Evolutionary conservation across 2,888 invertebrate genomes (phyloP), one percentile per base, ranked within the genome.

Genomic region (Anthophora plumipes): DNA sequence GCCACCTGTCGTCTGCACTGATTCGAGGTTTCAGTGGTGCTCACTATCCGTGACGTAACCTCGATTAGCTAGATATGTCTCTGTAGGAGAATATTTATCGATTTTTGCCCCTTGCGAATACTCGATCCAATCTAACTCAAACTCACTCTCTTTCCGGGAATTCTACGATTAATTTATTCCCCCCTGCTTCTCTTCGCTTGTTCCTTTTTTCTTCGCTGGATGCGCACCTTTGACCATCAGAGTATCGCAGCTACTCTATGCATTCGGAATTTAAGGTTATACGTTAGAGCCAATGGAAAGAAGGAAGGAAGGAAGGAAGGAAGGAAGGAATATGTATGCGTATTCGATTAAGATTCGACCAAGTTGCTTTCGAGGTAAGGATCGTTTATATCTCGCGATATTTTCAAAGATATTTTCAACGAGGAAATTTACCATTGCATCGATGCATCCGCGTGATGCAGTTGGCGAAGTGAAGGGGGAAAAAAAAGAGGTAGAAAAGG

Each of bases 1-100:
- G 90, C 89, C 89, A 86, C 84, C 87, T 85, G 82, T 81, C 80
- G 80, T 17, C 75, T 46, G 54, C 69, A 71, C 80, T 57, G 76
- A 67, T 59, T 63, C 72, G 59, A 76, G 55, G 17, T 46, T 57
- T 72, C 87, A 80, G 85, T 57, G 74, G 79, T 63, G 66, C 77
- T 80, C 71, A 66, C 11, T 60, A 12, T 54, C 25, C 43, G 17
- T 39, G 43, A 25, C 59, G 68, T n/a, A 55, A 60, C 54, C 55
- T 31, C 72, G 43, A 69, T 55, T 60, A 64, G 61, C 50, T 72
- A 43, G 41, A 64, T 46, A 31, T 4, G 31, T 31, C 48, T 43
- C 63, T 72, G 25, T 46, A 59, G 61, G 25, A 63, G 57, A 57
- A 66, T 72, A 63, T 68, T 73, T 80, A 80, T 80, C 80, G 78